Evolutionary conservation across 1,140 invertebrate genomes (phyloP).

Genomic region (Lucilia sericata): DNA sequence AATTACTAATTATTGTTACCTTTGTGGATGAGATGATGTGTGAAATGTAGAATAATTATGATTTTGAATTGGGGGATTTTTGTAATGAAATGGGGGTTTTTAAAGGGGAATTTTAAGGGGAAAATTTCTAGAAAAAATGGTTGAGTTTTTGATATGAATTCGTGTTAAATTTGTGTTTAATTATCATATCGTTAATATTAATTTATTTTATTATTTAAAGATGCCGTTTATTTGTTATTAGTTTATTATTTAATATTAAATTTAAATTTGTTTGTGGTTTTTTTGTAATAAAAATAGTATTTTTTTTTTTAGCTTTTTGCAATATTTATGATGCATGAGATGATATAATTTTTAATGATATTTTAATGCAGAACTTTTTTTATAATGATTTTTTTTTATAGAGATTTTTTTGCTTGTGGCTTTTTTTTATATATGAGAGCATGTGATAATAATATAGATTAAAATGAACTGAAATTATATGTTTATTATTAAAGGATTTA

Average conservation of each 20-base stretch:
- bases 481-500: neutral
- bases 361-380: neutral
- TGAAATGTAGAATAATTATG: neutral
- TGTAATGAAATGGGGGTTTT: too few relatives aligned
- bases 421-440: neutral
- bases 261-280: neutral
- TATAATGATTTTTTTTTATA: neutral
- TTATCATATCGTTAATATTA: too few relatives aligned
- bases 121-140: neutral
- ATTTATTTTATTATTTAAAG: neutral
- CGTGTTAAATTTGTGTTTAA: neutral
- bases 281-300: conserved; percentile 7
- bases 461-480: neutral
- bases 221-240: too few relatives aligned
- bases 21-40: conserved; percentile 49
- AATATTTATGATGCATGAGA: conserved; percentile 11
- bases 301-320: too few relatives aligned
- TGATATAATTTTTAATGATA: conserved; percentile 20
- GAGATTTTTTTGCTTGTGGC: neutral
- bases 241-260: neutral
- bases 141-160: neutral
- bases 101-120: too few relatives aligned
- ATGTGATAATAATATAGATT: neutral
- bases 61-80: neutral
- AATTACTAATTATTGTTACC: conserved; percentile 50